Evolutionary conservation across 2,113 vertebrate species (phyloP), one percentile per base, ranked within the genome.

Genomic region (Trematomus loennbergii): DNA sequence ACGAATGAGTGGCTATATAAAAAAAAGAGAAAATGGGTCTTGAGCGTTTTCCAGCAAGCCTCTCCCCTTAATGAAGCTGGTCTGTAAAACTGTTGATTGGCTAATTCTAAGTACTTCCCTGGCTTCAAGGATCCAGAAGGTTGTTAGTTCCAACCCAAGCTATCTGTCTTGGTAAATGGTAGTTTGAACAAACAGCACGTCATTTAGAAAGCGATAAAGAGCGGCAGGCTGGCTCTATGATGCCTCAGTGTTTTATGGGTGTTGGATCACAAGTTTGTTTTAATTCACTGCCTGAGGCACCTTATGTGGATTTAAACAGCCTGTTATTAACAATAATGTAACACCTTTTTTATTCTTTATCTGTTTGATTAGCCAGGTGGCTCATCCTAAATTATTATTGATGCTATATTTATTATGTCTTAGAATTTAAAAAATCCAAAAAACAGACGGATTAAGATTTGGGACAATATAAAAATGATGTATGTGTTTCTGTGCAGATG

Each of bases 61-160:
- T 91, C 69, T 95, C 91, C 86, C 79, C 77, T 88, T 92, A 95
- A 94, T 95, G 91, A 95, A 94, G 91, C 16, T 7, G 12, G 81
- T 85, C 93, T 93, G 84, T 78, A 77, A 75, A 93, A 75, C 54
- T 81, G 79, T 86, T 78, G 70, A 75, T 68, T 82, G 89, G 86
- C 78, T 94, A 87, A 92, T 94, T 83, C 82, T 64, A 63, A 65
- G 78, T 29, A n/a, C 87, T 58, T 89, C 87, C 75, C 85, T 83
- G 93, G 68, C 81, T 83, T 85, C 83, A 92, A 91, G 88, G 93
- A 93, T 82, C 89, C 89, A 86, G 89, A 88, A 92, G 94, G 93
- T 94, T 94, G 92, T 95, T 88, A 88, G 61, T 20, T 67, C 79
- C 81, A 69, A 50, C 73, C 43, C 83, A 83, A 75, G 87, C 43